Evolutionary conservation across 64 coral and sea anemone genomes (phyloP), one percentile per base, ranked within the genome.

Genomic region (Acropora tenuis): DNA sequence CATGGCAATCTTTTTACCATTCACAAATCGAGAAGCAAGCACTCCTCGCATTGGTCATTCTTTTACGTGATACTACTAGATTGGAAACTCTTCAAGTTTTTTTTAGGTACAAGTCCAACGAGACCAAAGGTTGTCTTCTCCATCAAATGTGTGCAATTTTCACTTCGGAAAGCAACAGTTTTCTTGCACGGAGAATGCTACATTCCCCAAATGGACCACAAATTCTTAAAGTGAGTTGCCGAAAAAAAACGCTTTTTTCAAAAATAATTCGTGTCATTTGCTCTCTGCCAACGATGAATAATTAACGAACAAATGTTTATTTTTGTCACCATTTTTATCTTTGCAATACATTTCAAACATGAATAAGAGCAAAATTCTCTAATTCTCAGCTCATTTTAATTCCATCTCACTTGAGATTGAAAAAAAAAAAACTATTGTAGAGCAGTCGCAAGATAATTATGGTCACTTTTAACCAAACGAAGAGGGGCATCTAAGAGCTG

Each of bases 281-380:
- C 68, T 49, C 61, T 85, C 47, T 45, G 61, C 6, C 63, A 72
- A 43, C 50, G 6, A 47, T 85, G 47, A 71, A 85, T 85, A 71
- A 85, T 85, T 85, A 85, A 85, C 60, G 16, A 69, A 30, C 66
- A 8, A 30, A 71, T 85, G 82, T 71, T 85, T 71, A 48, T 48
- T 16, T 65, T 47, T 30, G 30, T 83, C 43, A 19, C 40, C 19
- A 42, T 44, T 41, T 66, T 4, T 66, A 67, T 83, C 49, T 44
- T 49, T 12, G 42, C 80, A 60, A 63, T n/a, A 85, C 17, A 85
- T 85, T 71, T 72, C 43, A 48, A 43, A 71, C 13, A 13, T 13
- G 16, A 16, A 17, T 69, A 46, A 69, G 50, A 8, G 16, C 63
- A 48, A 63, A 71, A 40, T 71, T 71, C 3, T 71, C 1, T 0